Base-by-base conservation (phyloP, 2,797 vertebrate species). In the Gallinago nigripennis region DNA sequence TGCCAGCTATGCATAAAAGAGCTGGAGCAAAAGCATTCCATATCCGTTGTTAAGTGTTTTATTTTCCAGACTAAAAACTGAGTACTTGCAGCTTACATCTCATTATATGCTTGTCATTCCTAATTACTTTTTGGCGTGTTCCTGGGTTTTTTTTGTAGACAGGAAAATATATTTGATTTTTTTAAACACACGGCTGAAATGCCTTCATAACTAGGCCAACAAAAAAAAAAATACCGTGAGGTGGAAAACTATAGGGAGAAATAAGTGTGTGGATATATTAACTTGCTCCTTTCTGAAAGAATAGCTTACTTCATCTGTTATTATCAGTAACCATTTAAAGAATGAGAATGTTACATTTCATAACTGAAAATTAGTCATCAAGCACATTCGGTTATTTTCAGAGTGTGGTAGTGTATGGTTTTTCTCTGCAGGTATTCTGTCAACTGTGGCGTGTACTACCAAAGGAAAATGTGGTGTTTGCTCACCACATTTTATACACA, bases 61-160 rank as follows among this genome's bases (percentile, higher is more conserved):
- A 85, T 93, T 94, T 94, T 94, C 86, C 93, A 86, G 88, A 54
- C 92, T 91, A 24, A 96, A 82, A 78, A 66, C 84, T 89, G 79
- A 82, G 84, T 90, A 80, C 83, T 88, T 94, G 78, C 53, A 84
- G 81, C 90, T 71, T 61, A 27, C 68, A 31, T 90, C 65, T 94
- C 76, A 71, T 85, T 84, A 50, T 86, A 60, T 90, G 84, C 71
- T 84, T 96, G 80, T 94, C 88, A 81, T 94, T 96, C 76, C 73
- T 92, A 78, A 90, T 93, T 94, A 87, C 57, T 78, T 97, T 86
- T 71, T 95, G 84, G 84, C 65, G 27, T 54, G n/a, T 92, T 94
- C 75, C 63, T 85, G 37, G 17, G 46, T 75, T 61, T 87, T 87
- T 39, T 93, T 87, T 80, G 37, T 85, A 89, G 92, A 65, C 54